Evolutionary conservation across 2,888 invertebrate genomes (phyloP).

Genomic region (Latheticus oryzae): DNA sequence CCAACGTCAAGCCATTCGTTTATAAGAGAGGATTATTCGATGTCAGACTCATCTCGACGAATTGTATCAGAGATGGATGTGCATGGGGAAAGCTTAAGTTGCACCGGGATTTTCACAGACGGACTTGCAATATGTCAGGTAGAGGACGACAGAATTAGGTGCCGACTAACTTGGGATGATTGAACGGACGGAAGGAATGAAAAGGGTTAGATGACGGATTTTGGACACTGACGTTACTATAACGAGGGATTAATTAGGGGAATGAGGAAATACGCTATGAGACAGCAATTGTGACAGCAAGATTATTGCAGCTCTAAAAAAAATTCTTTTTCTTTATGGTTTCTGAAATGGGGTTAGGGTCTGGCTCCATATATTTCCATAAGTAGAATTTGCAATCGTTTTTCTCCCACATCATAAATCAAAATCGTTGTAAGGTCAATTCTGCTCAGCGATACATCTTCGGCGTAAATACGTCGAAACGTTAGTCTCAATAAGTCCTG

Average conservation of each 20-base stretch:
- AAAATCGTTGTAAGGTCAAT: slow-evolving; percentile 29
- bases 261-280: no score
- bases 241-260: no score
- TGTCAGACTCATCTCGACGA: slow-evolving; percentile 28
- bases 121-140: slow-evolving; percentile 13
- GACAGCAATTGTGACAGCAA: no score
- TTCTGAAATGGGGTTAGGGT: slow-evolving; percentile 28
- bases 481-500: slow-evolving; percentile 43
- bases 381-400: slow-evolving; percentile 31
- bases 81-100: slow-evolving; percentile 9
- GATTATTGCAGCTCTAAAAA: no score
- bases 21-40: slow-evolving; percentile 45
- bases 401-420: slow-evolving; percentile 28
- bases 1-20: slow-evolving; percentile 45
- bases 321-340: slow-evolving; percentile 25
- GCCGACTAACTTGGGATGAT: slow-evolving; percentile 8
- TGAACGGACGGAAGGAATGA: slow-evolving; percentile 6
- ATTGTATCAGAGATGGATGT: slow-evolving; percentile 14
- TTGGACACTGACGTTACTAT: no score
- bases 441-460: slow-evolving; percentile 21
- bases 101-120: slow-evolving; percentile 9
- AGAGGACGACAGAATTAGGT: slow-evolving; percentile 10
- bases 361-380: slow-evolving; percentile 34
- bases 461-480: slow-evolving; percentile 24
- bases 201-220: no score